These are phyloP conservation scores for Labeo catla DNA, from an alignment of 2,113 vertebrate species.

Conservation along the genomic window DNA sequence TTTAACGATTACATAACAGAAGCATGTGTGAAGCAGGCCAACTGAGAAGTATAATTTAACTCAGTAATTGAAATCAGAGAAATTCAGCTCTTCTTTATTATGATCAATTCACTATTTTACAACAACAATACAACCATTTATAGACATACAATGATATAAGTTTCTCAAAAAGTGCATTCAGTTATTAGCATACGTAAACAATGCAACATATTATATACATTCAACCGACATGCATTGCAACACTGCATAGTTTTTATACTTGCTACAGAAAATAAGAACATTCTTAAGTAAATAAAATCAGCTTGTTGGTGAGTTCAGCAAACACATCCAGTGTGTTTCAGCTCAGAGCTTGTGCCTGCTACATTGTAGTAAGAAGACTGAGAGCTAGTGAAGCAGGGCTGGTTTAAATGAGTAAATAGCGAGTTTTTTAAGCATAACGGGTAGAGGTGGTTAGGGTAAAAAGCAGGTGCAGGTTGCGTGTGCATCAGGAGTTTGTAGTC, in stretches of 20 bases:
- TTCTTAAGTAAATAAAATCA: neutral
- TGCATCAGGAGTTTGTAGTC: slow-evolving; percentile 24
- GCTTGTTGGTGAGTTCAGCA: neutral
- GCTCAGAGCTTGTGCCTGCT: neutral
- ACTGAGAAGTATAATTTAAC: neutral
- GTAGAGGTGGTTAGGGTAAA: slow-evolving; percentile 35
- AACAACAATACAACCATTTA: neutral
- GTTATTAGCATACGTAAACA: neutral
- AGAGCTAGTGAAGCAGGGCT: neutral
- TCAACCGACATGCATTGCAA: neutral
- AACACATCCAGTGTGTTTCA: neutral
- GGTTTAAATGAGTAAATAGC: neutral
- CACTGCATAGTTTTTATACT: neutral
- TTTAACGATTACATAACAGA: neutral
- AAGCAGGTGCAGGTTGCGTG: neutral
- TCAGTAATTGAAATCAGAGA: neutral
- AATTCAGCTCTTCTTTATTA: neutral
- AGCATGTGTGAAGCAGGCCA: no score
- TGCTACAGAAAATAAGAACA: neutral
- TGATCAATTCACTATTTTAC: neutral
- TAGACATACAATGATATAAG: neutral
- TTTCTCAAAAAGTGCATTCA: slow-evolving; percentile 2
- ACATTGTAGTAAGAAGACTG: neutral
- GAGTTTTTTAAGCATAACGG: neutral
- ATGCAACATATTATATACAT: neutral